Evolutionary conservation across 2,113 vertebrate genomes (phyloP).

Genomic region (Myiopsitta monachus): DNA sequence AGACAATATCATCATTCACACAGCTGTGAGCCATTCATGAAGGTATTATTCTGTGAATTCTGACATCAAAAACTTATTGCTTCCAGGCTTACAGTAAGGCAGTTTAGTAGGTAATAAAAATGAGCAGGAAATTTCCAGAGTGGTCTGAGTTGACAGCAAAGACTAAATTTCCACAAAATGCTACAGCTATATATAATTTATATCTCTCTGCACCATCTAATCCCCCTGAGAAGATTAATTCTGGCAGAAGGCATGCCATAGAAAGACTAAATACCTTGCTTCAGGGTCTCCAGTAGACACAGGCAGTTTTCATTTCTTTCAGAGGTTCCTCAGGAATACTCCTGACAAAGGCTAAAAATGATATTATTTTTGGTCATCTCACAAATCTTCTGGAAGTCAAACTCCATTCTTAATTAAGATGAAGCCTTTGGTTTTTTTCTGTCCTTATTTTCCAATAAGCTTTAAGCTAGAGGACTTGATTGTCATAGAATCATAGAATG

Average conservation of each 20-base stretch:
- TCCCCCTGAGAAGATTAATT: conserved; percentile 52
- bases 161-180: conserved; percentile 54
- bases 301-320: not conserved
- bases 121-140: conserved; percentile 54
- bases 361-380: not conserved
- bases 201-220: conserved; percentile 39
- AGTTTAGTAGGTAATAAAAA: conserved; percentile 63
- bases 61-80: conserved; percentile 59
- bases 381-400: not conserved
- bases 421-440: not conserved
- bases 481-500: not conserved
- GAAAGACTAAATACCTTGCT: conserved; percentile 41
- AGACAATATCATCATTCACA: conserved; percentile 63
- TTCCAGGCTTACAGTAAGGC: conserved; percentile 50
- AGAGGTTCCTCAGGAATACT: not conserved
- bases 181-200: conserved; percentile 51
- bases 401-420: not conserved
- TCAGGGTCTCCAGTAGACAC: not conserved
- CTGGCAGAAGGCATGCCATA: conserved; percentile 12
- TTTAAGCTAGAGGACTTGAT: not conserved
- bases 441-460: not conserved
- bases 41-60: conserved; percentile 53
- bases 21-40: conserved; percentile 59
- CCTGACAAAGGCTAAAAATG: not conserved
- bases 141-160: conserved; percentile 39